Base-by-base conservation (phyloP, 2,113 vertebrate species). In the Naja naja region DNA sequence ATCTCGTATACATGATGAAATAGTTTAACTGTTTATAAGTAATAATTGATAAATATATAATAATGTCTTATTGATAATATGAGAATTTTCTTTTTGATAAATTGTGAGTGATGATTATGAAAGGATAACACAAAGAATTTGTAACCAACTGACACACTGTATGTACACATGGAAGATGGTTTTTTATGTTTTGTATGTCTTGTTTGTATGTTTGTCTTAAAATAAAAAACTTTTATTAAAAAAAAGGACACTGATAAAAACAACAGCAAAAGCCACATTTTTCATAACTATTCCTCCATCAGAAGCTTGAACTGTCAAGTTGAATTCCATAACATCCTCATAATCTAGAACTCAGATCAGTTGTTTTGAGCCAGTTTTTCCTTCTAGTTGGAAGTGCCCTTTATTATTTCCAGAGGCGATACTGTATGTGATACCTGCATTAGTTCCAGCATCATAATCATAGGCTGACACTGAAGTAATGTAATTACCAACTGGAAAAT, bases 381-480 rank as follows among this genome's bases (percentile, higher is more conserved):
- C 94, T 94, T 99, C 97, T 45, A 99, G 94, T 90, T 0, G 96
- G 88, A 99, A 98, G 94, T 98, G 95, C 4, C 97, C 98, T 90
- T 94, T 97, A 86, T 98, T 97, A 85, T 99, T 98, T 88, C 99
- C 99, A 87, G 99, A 98, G 93, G 98, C 93, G 0, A 99, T 97
- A 52, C 95, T 89, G 1, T 99, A 99, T 34, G 58, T 95, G 90
- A 99, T 53, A 23, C 97, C 96, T 30, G 98, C 98, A 0, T 98
- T 99, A 39, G 60, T 64, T 49, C 98, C 98, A 18, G 95, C n/a
- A 93, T 99, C 99, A 0, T 8, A 90, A 96, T 99, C 99, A 3
- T 88, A 91, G 91, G 99, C 99, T 6, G 95, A 98, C 88, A 99
- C 96, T 86, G 96, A 95, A 7, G 97, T 95, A 91, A 99, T n/a